Percentiles rank a stretch among this genome's conserved stretches.
These are phyloP conservation scores for Whitmania pigra DNA, from an alignment of 1,140 invertebrate genomes.

Conservation along the genomic window DNA sequence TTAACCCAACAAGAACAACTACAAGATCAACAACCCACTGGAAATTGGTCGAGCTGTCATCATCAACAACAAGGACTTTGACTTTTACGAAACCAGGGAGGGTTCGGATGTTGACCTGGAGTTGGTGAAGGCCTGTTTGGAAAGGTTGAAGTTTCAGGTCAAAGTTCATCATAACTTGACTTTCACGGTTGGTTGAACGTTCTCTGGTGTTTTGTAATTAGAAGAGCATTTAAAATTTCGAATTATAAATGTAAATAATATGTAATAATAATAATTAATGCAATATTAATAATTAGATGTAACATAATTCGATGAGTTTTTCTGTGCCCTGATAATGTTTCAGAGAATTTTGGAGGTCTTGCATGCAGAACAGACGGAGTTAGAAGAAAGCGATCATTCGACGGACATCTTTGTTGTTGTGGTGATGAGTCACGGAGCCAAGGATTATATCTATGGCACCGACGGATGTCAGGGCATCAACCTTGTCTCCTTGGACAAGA, in stretches of 20 bases:
- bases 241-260: too few species aligned
- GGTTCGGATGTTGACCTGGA: not conserved
- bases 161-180: not conserved
- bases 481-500: not conserved
- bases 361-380: not conserved
- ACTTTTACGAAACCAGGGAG: not conserved
- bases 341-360: not conserved
- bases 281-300: too few species aligned
- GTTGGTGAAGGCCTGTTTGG: not conserved
- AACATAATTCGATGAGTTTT: too few species aligned
- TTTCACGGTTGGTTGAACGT: not conserved
- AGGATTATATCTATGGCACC: not conserved
- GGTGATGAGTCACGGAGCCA: not conserved
- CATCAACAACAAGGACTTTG: conserved; percentile 4
- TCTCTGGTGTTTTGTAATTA: not conserved
- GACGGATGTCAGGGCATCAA: not conserved
- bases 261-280: too few species aligned
- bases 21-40: not conserved
- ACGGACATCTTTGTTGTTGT: not conserved
- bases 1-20: not conserved
- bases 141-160: not conserved
- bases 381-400: not conserved
- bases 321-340: too few species aligned
- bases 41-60: not conserved
- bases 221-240: not conserved